Conservation (phyloP, 92 coral and sea anemone species). For the Scolanthus callimorphus region DNA sequence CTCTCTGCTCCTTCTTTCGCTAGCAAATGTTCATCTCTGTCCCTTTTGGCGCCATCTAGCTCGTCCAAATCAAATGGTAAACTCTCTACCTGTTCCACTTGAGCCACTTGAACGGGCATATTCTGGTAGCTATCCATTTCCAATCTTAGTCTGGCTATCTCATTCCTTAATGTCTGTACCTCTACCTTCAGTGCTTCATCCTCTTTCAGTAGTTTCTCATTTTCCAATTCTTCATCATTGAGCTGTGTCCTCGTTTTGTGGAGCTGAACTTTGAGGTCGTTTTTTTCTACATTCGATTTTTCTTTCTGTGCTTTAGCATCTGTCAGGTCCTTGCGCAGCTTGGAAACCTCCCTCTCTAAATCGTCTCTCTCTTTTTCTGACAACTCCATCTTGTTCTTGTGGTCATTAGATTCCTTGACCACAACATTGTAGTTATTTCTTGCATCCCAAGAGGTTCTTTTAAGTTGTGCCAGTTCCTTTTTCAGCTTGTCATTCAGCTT, state of each 20-base stretch:
- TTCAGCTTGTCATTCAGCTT: constrained; percentile 78
- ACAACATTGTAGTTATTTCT: constrained; percentile 50
- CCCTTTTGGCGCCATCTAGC: constrained; percentile 72
- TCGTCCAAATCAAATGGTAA: constrained; percentile 67
- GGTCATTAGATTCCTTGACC: constrained; percentile 48
- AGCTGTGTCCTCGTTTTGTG: constrained; percentile 54
- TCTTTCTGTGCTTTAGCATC: constrained; percentile 59
- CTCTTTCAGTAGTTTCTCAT: constrained; percentile 59
- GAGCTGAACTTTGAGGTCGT: constrained; percentile 58
- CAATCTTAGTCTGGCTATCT: constrained; percentile 38
- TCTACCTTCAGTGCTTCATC: constrained; percentile 57
- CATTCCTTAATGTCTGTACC: constrained; percentile 45
- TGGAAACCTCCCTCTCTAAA: constrained; percentile 58
- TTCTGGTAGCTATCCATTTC: constrained; percentile 36
- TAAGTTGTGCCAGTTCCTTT: constrained; percentile 52
- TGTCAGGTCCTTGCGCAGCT: constrained; percentile 62
- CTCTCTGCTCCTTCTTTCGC: constrained; percentile 60
- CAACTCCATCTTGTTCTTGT: constrained; percentile 42
- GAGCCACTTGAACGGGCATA: constrained; percentile 58
- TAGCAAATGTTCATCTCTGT: constrained; percentile 55
- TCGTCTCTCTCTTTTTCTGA: constrained; percentile 68
- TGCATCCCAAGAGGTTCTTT: constrained; percentile 66
- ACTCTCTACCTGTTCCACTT: constrained; percentile 60
- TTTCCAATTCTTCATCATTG: constrained; percentile 47
- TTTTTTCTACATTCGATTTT: constrained; percentile 55